Percentiles rank a stretch among this genome's conserved stretches.
Evolutionary conservation across 2,797 vertebrate genomes (phyloP).

Genomic region (Paedocypris micromegethes): DNA sequence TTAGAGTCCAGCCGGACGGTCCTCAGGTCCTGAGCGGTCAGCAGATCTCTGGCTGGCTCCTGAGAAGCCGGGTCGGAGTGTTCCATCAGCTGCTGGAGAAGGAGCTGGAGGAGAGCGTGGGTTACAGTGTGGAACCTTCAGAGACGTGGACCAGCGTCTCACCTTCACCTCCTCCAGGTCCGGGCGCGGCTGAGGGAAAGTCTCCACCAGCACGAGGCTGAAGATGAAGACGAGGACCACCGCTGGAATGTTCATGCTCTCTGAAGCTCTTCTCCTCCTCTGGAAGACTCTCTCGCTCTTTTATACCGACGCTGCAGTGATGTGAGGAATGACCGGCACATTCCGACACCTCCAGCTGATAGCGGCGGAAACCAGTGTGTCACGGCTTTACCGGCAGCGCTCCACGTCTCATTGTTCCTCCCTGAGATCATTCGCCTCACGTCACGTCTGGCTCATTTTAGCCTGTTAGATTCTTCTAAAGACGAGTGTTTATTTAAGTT

Average conservation of each 20-base stretch:
- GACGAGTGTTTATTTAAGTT: too few species aligned
- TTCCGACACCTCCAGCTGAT: conserved; percentile 74
- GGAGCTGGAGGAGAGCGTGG: conserved; percentile 51
- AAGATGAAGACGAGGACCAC: conserved; percentile 58
- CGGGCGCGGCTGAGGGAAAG: conserved; percentile 54
- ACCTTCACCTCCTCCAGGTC: conserved; percentile 68
- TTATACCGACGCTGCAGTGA: conserved; percentile 65
- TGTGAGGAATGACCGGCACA: conserved; percentile 64
- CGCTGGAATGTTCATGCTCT: conserved; percentile 56
- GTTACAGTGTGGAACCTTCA: background rate
- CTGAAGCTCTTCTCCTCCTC: conserved; percentile 5
- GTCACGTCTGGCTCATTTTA: background rate
- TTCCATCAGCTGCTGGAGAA: conserved; percentile 60
- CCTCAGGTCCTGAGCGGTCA: conserved; percentile 62
- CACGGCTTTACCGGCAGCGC: conserved; percentile 63
- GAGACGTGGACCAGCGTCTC: conserved; percentile 25
- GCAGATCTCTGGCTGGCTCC: conserved; percentile 46
- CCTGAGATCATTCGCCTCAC: conserved; percentile 3
- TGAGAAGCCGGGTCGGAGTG: conserved; percentile 48
- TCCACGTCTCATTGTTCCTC: conserved; percentile 10
- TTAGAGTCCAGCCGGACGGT: conserved; percentile 58
- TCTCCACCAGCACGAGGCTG: conserved; percentile 49
- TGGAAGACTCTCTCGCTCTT: conserved; percentile 50
- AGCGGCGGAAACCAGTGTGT: conserved; percentile 68
- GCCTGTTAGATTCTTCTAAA: background rate